These are phyloP conservation scores for Zaprionus nigranus DNA, from an alignment of 1,140 invertebrate genomes.

Conservation along the genomic window DNA sequence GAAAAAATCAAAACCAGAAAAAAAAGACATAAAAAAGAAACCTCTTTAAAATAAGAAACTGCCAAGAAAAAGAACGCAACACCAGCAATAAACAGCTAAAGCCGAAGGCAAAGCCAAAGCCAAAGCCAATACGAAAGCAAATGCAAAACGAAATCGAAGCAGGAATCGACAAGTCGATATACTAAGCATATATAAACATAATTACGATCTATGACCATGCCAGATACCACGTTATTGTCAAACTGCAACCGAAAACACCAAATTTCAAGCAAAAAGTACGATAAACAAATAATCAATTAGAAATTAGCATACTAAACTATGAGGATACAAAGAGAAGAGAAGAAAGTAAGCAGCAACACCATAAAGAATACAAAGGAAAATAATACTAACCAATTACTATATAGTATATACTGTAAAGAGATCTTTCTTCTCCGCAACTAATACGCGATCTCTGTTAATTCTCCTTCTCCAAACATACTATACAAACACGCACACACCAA, in stretches of 20 bases:
- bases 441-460: neutral
- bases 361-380: slow-evolving; percentile 3
- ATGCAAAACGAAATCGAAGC: slow-evolving; percentile 16
- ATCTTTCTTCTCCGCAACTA: slow-evolving; percentile 3
- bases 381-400: slow-evolving; percentile 3
- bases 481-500: neutral
- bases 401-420: neutral
- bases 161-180: slow-evolving; percentile 4
- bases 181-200: slow-evolving; percentile 15
- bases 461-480: slow-evolving; percentile 2
- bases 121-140: neutral
- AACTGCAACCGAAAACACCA: slow-evolving; percentile 59
- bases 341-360: slow-evolving; percentile 1
- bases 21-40: slow-evolving; percentile 8
- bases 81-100: slow-evolving; percentile 14
- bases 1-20: neutral
- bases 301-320: slow-evolving; percentile 37
- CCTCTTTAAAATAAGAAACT: slow-evolving; percentile 51
- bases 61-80: slow-evolving; percentile 52
- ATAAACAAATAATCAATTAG: slow-evolving; percentile 38
- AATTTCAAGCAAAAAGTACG: slow-evolving; percentile 29
- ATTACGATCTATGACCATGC: slow-evolving; percentile 11
- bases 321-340: slow-evolving; percentile 3
- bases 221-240: slow-evolving; percentile 36
- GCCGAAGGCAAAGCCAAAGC: slow-evolving; percentile 15